Evolutionary conservation across 2,113 vertebrate genomes (phyloP).

Genomic region (Oryzias javanicus): DNA sequence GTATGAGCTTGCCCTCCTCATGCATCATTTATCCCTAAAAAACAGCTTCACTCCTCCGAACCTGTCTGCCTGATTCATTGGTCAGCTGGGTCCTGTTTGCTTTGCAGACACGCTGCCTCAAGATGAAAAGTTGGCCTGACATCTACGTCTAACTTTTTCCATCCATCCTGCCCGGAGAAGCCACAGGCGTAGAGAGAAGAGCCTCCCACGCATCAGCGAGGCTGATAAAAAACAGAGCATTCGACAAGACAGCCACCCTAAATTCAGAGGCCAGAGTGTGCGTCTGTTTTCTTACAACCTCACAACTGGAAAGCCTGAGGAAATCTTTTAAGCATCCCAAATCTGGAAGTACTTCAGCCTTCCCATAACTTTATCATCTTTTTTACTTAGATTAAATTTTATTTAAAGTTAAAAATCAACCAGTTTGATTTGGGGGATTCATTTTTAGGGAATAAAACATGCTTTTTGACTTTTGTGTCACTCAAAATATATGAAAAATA

Average conservation of each 20-base stretch:
- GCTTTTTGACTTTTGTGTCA: too few relatives aligned
- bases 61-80: conserved; percentile 60
- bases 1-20: conserved; percentile 19
- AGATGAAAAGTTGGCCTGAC: conserved; percentile 67
- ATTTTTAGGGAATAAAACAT: too few relatives aligned
- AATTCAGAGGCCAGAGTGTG: conserved; percentile 40
- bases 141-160: conserved; percentile 68
- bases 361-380: neutral
- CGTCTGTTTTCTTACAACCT: conserved; percentile 32
- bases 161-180: conserved; percentile 54
- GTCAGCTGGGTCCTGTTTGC: conserved; percentile 59
- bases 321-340: conserved; percentile 12
- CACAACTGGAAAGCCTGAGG: conserved; percentile 9
- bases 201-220: conserved; percentile 56
- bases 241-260: conserved; percentile 50
- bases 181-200: conserved; percentile 39
- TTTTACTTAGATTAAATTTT: neutral
- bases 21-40: conserved; percentile 45
- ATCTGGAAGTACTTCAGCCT: conserved; percentile 11
- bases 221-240: conserved; percentile 69
- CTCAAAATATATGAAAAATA: too few relatives aligned
- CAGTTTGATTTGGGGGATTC: neutral
- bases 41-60: conserved; percentile 37
- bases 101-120: conserved; percentile 59
- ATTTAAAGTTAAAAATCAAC: neutral